Conservation (phyloP, 2,888 invertebrate genomes). For the Pediacus dermestoides region DNA sequence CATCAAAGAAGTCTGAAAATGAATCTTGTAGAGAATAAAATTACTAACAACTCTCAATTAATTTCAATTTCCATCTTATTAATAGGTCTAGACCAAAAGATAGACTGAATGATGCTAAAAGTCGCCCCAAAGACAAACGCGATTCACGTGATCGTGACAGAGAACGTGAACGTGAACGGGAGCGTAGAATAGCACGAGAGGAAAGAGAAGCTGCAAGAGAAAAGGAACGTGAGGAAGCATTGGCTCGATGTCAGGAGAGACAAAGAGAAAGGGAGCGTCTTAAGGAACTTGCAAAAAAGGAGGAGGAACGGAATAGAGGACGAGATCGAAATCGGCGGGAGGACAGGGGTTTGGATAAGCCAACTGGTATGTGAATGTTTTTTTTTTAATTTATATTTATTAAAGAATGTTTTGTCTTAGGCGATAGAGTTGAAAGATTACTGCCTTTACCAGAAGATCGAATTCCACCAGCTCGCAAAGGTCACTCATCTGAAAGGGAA, state of each 20-base stretch:
- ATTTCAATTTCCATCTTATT: conserved; percentile 22
- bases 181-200: conserved; percentile 52
- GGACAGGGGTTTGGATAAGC: conserved; percentile 60
- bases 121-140: conserved; percentile 42
- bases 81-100: conserved; percentile 43
- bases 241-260: conserved; percentile 62
- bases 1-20: conserved; percentile 51
- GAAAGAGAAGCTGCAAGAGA: conserved; percentile 58
- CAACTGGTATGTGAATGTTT: conserved; percentile 40
- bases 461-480: conserved; percentile 46
- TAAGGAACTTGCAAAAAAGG: conserved; percentile 52
- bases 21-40: conserved; percentile 47
- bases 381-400: background rate
- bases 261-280: conserved; percentile 55
- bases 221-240: conserved; percentile 62
- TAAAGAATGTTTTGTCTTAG: conserved; percentile 15
- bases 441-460: conserved; percentile 63
- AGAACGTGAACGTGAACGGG: conserved; percentile 55
- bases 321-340: conserved; percentile 53
- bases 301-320: conserved; percentile 54
- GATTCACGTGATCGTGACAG: conserved; percentile 63
- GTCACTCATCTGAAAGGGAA: conserved; percentile 52
- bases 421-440: conserved; percentile 58
- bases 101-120: conserved; percentile 34
- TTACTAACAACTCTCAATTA: no score